These are phyloP conservation scores for Oncopodura yosiiana DNA, from an alignment of 1,140 invertebrate species.

Conservation along the genomic window DNA sequence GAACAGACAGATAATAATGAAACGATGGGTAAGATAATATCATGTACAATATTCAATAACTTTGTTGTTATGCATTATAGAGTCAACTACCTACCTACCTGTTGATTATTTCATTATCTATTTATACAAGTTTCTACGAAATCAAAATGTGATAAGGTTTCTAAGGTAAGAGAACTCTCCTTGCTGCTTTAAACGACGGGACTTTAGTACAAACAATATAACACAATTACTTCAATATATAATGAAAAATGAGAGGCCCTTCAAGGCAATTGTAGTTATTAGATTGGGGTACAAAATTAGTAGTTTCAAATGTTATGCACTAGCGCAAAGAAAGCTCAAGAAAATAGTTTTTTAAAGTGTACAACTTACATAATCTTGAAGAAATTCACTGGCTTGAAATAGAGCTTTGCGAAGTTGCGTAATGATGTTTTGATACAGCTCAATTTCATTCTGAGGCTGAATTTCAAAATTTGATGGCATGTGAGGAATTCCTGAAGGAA, in stretches of 20 bases:
- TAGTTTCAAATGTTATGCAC: neutral
- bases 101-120: too few species aligned
- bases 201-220: too few species aligned
- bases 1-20: too few species aligned
- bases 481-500: slow-evolving; percentile 17
- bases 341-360: neutral
- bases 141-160: too few species aligned
- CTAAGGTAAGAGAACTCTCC: too few species aligned
- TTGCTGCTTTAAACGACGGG: too few species aligned
- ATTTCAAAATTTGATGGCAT: slow-evolving; percentile 6
- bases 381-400: slow-evolving; percentile 24
- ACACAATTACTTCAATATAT: too few species aligned
- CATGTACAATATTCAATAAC: too few species aligned
- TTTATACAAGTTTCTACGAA: too few species aligned
- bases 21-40: too few species aligned
- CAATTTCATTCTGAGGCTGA: slow-evolving; percentile 21
- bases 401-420: slow-evolving; percentile 29
- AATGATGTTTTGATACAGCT: slow-evolving; percentile 30
- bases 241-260: neutral
- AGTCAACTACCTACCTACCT: too few species aligned
- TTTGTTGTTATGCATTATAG: too few species aligned
- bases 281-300: neutral
- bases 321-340: neutral
- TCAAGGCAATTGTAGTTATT: neutral
- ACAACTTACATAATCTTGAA: slow-evolving; percentile 33